phyloP scores from a whole-genome alignment of 2,797 vertebrate species.

The Notamacropus eugenii region DNA sequence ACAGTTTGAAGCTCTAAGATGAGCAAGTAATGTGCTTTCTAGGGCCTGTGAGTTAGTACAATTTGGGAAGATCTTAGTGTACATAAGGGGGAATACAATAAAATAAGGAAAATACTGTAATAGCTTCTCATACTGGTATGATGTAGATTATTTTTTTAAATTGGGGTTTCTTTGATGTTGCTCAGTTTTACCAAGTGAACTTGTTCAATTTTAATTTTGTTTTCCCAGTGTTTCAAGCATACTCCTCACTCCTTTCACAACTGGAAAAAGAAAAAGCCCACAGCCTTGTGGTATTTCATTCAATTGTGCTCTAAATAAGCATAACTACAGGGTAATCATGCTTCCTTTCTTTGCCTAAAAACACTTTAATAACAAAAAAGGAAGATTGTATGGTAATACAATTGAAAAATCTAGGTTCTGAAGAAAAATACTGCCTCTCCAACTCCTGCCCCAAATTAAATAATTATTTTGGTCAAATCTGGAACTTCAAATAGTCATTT shows the following conservation, averaged over 20 bases:
- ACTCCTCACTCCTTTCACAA: not conserved
- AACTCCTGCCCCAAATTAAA: slow-evolving; percentile 15
- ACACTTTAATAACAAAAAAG: slow-evolving; percentile 35
- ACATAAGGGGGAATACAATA: not conserved
- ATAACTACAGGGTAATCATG: slow-evolving; percentile 21
- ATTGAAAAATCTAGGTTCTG: slow-evolving; percentile 15
- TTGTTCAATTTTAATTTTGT: slow-evolving; percentile 22
- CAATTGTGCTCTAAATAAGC: slow-evolving; percentile 34
- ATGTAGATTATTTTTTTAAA: not conserved
- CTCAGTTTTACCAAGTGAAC: slow-evolving; percentile 26
- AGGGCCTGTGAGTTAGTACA: not conserved
- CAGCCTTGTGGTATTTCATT: not conserved
- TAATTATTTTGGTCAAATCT: not conserved
- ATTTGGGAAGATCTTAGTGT: not conserved
- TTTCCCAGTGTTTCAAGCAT: not conserved
- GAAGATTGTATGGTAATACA: slow-evolving; percentile 7
- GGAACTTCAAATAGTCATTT: not conserved
- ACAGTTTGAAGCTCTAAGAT: not conserved
- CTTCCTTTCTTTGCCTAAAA: slow-evolving; percentile 61
- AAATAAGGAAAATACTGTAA: not conserved
- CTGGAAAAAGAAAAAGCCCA: slow-evolving; percentile 2
- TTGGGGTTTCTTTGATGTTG: not conserved
- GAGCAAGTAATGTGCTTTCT: not conserved
- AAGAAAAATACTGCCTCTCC: slow-evolving; percentile 15
- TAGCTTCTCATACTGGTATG: not conserved